These are phyloP conservation scores for Nephrotoma flavescens DNA, from an alignment of 2,888 invertebrate genomes.

Conservation along the genomic window DNA sequence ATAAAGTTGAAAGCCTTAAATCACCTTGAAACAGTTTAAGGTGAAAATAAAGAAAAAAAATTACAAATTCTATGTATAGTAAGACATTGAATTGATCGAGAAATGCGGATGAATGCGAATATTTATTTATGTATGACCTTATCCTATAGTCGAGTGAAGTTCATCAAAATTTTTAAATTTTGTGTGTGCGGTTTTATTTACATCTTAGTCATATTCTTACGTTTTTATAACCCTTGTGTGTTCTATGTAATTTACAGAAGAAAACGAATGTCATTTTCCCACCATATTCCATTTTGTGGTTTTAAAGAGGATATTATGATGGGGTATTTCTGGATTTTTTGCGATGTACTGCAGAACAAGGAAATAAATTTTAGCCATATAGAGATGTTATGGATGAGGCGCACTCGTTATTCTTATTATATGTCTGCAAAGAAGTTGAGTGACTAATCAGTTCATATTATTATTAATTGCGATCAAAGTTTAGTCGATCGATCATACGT, in stretches of 20 bases:
- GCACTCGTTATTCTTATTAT: too few relatives aligned
- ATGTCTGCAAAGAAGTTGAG: too few relatives aligned
- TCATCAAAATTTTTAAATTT: neutral
- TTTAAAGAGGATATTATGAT: neutral
- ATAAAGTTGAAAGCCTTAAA: neutral
- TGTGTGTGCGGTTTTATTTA: neutral
- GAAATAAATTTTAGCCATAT: too few relatives aligned
- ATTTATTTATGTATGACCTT: neutral
- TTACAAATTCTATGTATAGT: neutral
- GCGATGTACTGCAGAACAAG: too few relatives aligned
- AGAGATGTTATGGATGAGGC: too few relatives aligned
- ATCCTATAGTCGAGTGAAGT: neutral
- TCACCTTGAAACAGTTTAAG: neutral
- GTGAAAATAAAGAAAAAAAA: neutral
- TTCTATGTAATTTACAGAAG: neutral
- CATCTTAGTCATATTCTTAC: too few relatives aligned
- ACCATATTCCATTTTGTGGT: neutral
- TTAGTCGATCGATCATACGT: too few relatives aligned
- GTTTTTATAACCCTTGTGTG: neutral
- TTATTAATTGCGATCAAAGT: too few relatives aligned
- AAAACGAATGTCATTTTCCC: neutral
- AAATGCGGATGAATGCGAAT: neutral
- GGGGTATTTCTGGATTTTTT: neutral
- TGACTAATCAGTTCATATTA: too few relatives aligned
- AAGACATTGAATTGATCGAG: neutral